Evolutionary conservation across 1,140 invertebrate species (phyloP).

Genomic region (Zaprionus lachaisei): DNA sequence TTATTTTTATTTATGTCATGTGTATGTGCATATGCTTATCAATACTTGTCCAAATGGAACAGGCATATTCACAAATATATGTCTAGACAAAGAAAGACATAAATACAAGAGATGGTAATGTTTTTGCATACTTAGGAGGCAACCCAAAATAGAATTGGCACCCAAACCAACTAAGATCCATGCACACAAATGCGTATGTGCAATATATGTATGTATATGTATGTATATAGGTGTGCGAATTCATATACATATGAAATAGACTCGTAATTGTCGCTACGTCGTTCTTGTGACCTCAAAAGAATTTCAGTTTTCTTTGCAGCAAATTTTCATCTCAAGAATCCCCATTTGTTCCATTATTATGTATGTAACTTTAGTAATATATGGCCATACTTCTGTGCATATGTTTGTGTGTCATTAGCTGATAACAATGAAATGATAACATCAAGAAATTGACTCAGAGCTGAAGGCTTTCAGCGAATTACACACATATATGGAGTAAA

Average conservation of each 20-base stretch:
- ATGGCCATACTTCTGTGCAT: neutral
- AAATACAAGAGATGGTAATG: constrained; percentile 33
- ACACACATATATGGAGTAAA: constrained; percentile 18
- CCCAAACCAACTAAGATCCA: constrained; percentile 19
- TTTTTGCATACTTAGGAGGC: constrained; percentile 37
- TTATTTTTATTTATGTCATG: neutral
- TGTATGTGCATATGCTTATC: neutral
- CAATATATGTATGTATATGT: neutral
- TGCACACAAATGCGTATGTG: constrained; percentile 15
- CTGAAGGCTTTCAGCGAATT: constrained; percentile 18
- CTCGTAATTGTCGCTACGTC: neutral
- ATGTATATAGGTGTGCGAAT: neutral
- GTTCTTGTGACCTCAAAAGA: constrained; percentile 47
- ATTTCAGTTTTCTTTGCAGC: constrained; percentile 36
- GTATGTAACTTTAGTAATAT: neutral
- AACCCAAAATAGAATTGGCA: constrained; percentile 52
- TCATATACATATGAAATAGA: constrained; percentile 12
- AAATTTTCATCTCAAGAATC: constrained; percentile 27
- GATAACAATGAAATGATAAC: constrained; percentile 53
- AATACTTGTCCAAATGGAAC: constrained; percentile 9
- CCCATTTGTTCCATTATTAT: neutral
- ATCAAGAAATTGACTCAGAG: constrained; percentile 47
- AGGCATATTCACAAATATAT: constrained; percentile 20
- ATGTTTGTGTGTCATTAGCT: constrained; percentile 23
- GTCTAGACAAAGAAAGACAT: constrained; percentile 20